phyloP scores from a whole-genome alignment of 2,113 vertebrate species.

The Phalacrocorax carbo region DNA sequence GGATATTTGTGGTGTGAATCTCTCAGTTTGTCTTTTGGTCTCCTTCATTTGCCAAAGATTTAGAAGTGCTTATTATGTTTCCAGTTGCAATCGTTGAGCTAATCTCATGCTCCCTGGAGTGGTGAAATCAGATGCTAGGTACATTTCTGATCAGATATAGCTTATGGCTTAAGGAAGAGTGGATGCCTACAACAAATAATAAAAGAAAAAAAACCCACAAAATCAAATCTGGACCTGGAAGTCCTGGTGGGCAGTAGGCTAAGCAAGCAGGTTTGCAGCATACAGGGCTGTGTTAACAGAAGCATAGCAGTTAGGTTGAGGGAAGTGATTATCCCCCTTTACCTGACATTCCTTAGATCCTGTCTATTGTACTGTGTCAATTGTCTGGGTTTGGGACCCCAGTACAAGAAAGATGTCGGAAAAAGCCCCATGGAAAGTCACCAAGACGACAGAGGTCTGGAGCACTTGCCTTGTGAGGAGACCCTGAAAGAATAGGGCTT shows the following conservation, averaged over 20 bases:
- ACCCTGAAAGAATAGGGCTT: neutral
- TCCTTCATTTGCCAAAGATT: neutral
- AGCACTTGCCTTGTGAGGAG: neutral
- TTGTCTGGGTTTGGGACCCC: neutral
- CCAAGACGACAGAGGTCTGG: neutral
- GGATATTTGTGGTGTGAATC: neutral
- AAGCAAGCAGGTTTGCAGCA: neutral
- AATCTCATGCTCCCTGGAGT: neutral
- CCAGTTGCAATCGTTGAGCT: neutral
- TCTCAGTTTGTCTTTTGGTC: neutral
- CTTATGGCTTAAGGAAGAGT: neutral
- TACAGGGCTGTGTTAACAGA: neutral
- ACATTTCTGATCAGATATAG: neutral
- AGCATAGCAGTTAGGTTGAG: neutral
- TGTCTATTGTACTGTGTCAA: neutral
- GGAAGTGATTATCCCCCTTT: neutral
- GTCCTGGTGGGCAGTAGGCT: neutral
- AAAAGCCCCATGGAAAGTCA: neutral
- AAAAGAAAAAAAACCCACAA: too few species aligned
- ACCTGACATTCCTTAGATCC: rapidly evolving
- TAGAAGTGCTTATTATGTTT: neutral
- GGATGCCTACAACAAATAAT: neutral
- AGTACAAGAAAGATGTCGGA: neutral
- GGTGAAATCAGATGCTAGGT: neutral
- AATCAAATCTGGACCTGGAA: neutral